Evolutionary conservation across 2,888 invertebrate species (phyloP).

Genomic region (Imbricaverruca yamaguchii): DNA sequence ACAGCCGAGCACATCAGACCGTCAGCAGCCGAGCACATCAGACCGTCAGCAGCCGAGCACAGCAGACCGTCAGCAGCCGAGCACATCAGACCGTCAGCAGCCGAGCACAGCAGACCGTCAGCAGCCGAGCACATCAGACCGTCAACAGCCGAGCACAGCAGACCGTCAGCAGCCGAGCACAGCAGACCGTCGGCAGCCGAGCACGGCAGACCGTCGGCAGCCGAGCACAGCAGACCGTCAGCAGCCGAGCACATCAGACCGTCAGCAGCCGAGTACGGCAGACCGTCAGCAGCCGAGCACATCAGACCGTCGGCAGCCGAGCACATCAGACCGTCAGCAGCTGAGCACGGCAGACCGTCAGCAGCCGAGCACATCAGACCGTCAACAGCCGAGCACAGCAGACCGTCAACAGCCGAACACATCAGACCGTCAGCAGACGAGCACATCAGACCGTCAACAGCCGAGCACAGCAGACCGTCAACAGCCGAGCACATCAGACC

Average conservation of each 20-base stretch:
- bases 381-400: neutral
- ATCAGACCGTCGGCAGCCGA: neutral
- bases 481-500: too few relatives aligned
- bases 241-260: too few relatives aligned
- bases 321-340: neutral
- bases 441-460: neutral
- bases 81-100: neutral
- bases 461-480: too few relatives aligned
- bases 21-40: neutral
- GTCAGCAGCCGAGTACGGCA: neutral
- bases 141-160: neutral
- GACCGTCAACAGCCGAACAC: neutral
- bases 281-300: neutral
- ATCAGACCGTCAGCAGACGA: neutral
- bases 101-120: too few relatives aligned
- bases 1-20: too few relatives aligned
- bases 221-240: too few relatives aligned
- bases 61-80: neutral
- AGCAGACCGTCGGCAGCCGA: neutral
- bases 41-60: neutral
- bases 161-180: neutral
- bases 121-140: too few relatives aligned
- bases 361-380: too few relatives aligned
- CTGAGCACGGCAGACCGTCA: too few relatives aligned
- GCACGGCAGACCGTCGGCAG: neutral